Base-by-base conservation (phyloP, 1,140 invertebrate species). In the Probaryconus sp. region DNA sequence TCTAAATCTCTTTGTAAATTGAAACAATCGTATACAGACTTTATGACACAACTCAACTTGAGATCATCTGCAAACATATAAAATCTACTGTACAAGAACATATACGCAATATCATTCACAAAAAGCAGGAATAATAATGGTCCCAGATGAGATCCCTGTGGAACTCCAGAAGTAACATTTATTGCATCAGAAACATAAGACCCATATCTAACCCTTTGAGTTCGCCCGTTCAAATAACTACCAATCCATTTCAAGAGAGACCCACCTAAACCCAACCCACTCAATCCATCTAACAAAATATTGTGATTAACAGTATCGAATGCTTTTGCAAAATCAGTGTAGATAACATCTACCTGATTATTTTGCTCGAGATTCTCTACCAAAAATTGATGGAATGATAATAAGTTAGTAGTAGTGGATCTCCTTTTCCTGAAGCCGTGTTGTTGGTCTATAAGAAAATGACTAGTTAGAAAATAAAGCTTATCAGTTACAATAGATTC, bases 221-320 rank as follows among this genome's bases (percentile, higher is more conserved):
- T 21, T 53, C 33, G 37, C 11, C 11, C 16, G 2, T 7, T 18
- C n/a, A 53, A 5, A 16, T 53, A 53, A 38, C 33, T 26, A 16
- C 10, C 4, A 0, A 53, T 9, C 48, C 48, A 53, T 24, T 38
- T 3, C 31, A 53, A 26, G 11, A 53, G 31, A 1, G 24, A 21
- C 14, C 48, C 21, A 26, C 26, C 10, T 24, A 53, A 14, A 6
- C 48, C 48, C 2, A 53, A 1, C 18, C 26, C 10, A 10, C 11
- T 1, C 9, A 53, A 33, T 26, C 38, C 38, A 10, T 24, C 3
- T 38, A 53, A 4, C 10, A 53, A 26, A 9, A 38, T 26, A 2
- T 53, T 17, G 26, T 38, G 33, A 53, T 53, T 31, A 10, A 31
- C 48, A 24, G 48, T n/a, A 38, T 53, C 48, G 14, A 53, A 53